Conservation (phyloP, 2,888 invertebrate species). For the Merodon equestris region DNA sequence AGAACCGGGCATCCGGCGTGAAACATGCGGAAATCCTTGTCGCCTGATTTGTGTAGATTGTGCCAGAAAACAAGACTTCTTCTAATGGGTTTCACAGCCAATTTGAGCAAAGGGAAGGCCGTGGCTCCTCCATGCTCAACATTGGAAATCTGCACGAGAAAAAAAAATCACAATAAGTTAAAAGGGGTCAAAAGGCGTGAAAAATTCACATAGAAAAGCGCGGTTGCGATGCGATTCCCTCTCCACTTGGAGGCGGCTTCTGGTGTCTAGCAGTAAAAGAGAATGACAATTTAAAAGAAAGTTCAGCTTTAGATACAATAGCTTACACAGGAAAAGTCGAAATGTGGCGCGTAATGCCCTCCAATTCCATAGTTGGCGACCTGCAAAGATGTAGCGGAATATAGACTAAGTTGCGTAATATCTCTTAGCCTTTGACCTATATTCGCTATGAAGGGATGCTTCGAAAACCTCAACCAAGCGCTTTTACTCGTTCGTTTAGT, state of each 20-base stretch:
- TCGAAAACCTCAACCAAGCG: constrained; percentile 81
- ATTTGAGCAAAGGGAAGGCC: constrained; percentile 82
- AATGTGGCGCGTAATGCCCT: constrained; percentile 84
- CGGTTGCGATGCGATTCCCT: constrained; percentile 40
- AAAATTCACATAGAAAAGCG: constrained; percentile 43
- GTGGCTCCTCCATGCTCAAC: constrained; percentile 83
- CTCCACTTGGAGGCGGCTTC: not conserved
- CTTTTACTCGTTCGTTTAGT: constrained; percentile 82
- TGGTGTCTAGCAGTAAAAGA: too few species aligned
- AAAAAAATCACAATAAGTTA: not conserved
- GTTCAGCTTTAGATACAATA: not conserved
- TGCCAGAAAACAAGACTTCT: constrained; percentile 82
- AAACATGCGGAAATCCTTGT: constrained; percentile 90
- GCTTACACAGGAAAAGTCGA: constrained; percentile 78
- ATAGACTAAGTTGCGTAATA: constrained; percentile 81
- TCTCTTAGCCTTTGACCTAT: constrained; percentile 79
- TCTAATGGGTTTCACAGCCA: constrained; percentile 78
- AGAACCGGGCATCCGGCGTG: constrained; percentile 97
- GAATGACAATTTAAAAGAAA: too few species aligned
- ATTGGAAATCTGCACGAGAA: constrained; percentile 77
- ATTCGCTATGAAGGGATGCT: too few species aligned
- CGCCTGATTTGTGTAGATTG: constrained; percentile 84
- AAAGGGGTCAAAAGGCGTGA: not conserved
- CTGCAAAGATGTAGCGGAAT: constrained; percentile 83
- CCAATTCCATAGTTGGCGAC: constrained; percentile 85